Base-by-base conservation (phyloP, 2,888 invertebrate genomes). In the Coenonympha glycerion region DNA sequence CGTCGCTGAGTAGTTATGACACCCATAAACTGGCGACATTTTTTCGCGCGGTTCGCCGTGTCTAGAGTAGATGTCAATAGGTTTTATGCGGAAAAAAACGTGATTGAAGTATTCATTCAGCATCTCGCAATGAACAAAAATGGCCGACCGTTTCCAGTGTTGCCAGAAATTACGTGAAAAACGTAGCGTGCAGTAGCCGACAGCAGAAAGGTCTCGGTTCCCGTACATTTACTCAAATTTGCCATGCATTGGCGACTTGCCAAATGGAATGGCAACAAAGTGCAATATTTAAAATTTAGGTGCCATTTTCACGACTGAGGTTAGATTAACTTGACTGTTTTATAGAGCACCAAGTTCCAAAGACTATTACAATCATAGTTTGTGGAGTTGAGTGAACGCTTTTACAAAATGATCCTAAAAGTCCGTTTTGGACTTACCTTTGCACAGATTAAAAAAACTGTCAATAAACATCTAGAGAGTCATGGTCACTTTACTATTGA, bases 161-260 rank as follows among this genome's bases (percentile, higher is more conserved):
- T 13, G 19, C 22, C 21, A 37, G 22, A 37, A 37, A 37, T 22
- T 4, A 3, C 13, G 58, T 58, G 61, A 62, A 66, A 33, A 65
- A 66, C 66, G 67, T 59, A 66, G 51, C 50, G 53, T 37, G 69
- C 68, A 68, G 69, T 66, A 52, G 66, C 53, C 49, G 61, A 62
- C 62, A 68, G 71, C 69, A 69, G 74, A 74, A 70, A 68, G 73
- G 73, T 73, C 71, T 69, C 68, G 60, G 39, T 39, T 39, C 39
- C 30, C 63, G 69, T 72, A 69, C 72, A 71, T 76, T 74, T 71
- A 71, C 75, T 71, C 67, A 65, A 57, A 58, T 59, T 56, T 53
- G 52, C 52, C 59, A 37, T 50, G 54, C 51, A 53, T 53, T 73
- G 74, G 72, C 71, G 61, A 42, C 51, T 34, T 46, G 69, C 74